phyloP scores from a whole-genome alignment of 2,797 vertebrate species.

The Tauraco hartlaubi region DNA sequence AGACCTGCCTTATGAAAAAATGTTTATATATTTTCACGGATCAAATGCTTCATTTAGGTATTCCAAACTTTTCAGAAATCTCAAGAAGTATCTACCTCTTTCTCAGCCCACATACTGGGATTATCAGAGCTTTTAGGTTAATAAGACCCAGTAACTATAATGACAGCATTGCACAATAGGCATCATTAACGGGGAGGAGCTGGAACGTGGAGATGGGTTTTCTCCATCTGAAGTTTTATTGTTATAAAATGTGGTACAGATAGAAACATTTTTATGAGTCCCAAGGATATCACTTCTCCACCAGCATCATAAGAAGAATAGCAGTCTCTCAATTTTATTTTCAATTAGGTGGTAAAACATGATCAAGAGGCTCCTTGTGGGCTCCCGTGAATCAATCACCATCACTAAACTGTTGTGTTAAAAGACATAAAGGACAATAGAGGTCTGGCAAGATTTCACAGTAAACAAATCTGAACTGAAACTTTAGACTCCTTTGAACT shows the following conservation, averaged over 20 bases:
- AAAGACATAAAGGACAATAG: background rate
- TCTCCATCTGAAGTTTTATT: background rate
- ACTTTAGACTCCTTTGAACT: slow-evolving; percentile 23
- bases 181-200: background rate
- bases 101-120: background rate
- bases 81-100: background rate
- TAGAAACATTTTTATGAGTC: slow-evolving; percentile 46
- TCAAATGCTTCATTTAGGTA: background rate
- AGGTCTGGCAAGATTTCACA: slow-evolving; percentile 19
- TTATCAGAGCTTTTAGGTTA: background rate
- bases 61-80: background rate
- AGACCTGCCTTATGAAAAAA: background rate
- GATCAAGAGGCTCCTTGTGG: slow-evolving; percentile 3
- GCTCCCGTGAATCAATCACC: slow-evolving; percentile 20
- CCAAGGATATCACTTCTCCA: slow-evolving; percentile 12
- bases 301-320: slow-evolving; percentile 5
- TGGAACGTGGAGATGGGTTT: background rate
- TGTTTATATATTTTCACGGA: background rate
- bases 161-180: background rate
- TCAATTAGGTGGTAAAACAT: slow-evolving; percentile 23
- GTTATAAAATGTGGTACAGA: slow-evolving; percentile 3
- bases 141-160: background rate
- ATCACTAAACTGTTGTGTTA: background rate
- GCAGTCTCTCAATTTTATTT: background rate
- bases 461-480: slow-evolving; percentile 36